Conservation (phyloP, 2,888 invertebrate species). For the Brenthis hecate region DNA sequence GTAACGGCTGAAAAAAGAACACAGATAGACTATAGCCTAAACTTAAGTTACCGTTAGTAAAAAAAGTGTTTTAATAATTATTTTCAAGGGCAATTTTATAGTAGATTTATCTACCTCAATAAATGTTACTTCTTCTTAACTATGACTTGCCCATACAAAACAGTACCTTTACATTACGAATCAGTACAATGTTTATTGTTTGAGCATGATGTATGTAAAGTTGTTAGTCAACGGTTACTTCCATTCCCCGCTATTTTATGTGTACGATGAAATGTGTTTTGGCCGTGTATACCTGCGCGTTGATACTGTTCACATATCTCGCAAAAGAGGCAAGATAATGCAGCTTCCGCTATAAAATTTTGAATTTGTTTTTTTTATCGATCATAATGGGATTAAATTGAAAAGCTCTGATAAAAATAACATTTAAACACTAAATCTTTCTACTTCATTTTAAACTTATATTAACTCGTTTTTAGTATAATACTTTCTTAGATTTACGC, state of each 20-base stretch:
- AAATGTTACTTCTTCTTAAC: no score
- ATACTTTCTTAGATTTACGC: no score
- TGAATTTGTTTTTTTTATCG: no score
- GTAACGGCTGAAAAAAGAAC: no score
- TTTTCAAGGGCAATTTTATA: no score
- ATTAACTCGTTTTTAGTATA: not conserved
- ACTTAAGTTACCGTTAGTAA: no score
- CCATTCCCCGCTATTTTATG: conserved; percentile 11
- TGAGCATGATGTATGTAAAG: conserved; percentile 12
- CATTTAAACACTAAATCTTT: not conserved
- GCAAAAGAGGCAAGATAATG: not conserved
- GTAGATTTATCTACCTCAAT: no score
- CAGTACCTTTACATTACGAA: not conserved
- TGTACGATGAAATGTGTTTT: conserved; percentile 8
- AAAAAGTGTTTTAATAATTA: no score
- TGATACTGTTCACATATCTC: not conserved
- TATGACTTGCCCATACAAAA: not conserved
- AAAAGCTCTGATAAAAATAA: no score
- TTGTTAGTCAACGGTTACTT: conserved; percentile 11
- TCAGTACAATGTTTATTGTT: conserved; percentile 6
- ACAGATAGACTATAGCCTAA: no score
- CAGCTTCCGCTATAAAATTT: not conserved
- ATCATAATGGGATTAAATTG: no score
- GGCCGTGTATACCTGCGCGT: not conserved
- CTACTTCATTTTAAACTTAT: not conserved